Percentiles rank a stretch among this genome's conserved stretches.
These are phyloP conservation scores for Borostomias antarcticus DNA, from an alignment of 2,797 vertebrate genomes.

Conservation along the genomic window DNA sequence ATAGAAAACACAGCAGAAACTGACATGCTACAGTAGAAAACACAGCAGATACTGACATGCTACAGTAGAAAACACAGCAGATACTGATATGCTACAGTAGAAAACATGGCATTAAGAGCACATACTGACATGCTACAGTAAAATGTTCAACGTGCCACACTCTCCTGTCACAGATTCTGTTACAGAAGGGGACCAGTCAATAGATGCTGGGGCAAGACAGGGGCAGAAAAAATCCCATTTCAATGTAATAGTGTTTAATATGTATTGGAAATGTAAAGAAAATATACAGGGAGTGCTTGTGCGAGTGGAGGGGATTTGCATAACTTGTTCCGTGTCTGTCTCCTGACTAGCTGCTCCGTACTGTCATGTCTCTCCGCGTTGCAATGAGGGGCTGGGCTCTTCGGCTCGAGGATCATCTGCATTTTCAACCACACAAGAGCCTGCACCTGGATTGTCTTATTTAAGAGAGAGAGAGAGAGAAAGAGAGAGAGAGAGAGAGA, in stretches of 20 bases:
- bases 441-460: conserved; percentile 12
- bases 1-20: no score
- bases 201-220: conserved; percentile 75
- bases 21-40: no score
- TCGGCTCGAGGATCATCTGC: conserved; percentile 41
- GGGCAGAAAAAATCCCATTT: conserved; percentile 72
- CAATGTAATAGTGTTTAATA: conserved; percentile 84
- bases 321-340: conserved; percentile 74
- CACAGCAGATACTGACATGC: no score
- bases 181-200: conserved; percentile 71
- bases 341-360: conserved; percentile 29
- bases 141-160: no score
- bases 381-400: conserved; percentile 30
- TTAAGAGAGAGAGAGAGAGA: conserved; percentile 26
- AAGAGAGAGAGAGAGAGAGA: background rate
- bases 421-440: background rate
- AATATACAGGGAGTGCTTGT: conserved; percentile 77
- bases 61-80: no score
- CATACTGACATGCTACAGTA: no score
- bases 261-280: conserved; percentile 84
- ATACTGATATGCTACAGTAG: no score
- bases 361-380: conserved; percentile 42
- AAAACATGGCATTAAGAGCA: no score
- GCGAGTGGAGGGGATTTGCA: conserved; percentile 75
- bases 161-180: conserved; percentile 74